These are phyloP conservation scores for Tuta absoluta DNA, from an alignment of 2,888 invertebrate genomes.

Conservation along the genomic window DNA sequence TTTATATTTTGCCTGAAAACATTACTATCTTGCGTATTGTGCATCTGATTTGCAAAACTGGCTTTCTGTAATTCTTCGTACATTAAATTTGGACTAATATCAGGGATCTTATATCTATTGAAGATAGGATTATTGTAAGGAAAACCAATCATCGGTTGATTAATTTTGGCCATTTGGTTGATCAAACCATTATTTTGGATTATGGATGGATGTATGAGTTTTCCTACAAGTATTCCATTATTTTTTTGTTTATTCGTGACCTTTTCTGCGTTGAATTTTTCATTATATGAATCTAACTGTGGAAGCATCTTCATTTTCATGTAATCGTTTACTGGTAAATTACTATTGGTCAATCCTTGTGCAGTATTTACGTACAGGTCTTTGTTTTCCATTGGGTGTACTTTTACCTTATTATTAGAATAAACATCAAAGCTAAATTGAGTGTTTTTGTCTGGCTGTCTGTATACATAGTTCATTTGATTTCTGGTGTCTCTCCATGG, in stretches of 20 bases:
- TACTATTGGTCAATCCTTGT: neutral
- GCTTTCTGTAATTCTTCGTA: neutral
- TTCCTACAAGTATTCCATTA: neutral
- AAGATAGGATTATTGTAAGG: neutral
- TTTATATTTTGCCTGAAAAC: neutral
- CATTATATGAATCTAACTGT: neutral
- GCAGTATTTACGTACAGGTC: neutral
- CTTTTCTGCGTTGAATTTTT: neutral
- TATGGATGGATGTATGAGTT: neutral
- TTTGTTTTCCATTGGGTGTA: neutral
- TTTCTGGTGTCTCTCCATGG: slow-evolving; percentile 29
- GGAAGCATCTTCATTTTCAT: neutral
- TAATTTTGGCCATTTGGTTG: neutral
- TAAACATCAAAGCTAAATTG: neutral
- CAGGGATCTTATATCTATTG: neutral
- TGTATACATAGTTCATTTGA: slow-evolving; percentile 23
- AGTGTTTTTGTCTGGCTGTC: slow-evolving; percentile 25
- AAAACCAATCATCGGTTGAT: neutral
- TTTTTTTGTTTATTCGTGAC: neutral
- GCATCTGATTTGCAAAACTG: neutral
- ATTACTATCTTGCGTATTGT: neutral
- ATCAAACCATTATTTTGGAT: neutral
- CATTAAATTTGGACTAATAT: neutral
- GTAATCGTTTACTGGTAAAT: neutral
- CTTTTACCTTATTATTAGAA: neutral